These are phyloP conservation scores for Paracyclopina nana DNA, from an alignment of 1,140 invertebrate genomes.

Conservation along the genomic window DNA sequence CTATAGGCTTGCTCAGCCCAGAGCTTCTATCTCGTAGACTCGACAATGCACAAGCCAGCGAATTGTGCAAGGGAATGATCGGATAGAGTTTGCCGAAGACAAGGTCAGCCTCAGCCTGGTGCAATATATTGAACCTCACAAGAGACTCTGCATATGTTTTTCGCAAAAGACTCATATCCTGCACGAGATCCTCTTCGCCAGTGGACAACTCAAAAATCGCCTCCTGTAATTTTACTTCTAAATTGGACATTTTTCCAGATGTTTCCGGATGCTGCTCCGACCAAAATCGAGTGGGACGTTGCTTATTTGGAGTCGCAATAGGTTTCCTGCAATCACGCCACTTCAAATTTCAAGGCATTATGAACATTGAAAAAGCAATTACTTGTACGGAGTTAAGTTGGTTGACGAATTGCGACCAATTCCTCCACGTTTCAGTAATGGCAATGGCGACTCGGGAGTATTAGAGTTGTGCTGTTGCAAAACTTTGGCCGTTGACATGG, in stretches of 20 bases:
- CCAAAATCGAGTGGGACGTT: not conserved
- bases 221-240: constrained; percentile 7
- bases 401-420: not conserved
- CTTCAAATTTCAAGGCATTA: not conserved
- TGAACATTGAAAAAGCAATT: not conserved
- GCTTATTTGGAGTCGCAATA: not conserved
- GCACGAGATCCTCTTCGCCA: constrained; percentile 9
- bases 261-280: not conserved
- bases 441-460: not conserved
- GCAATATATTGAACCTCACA: constrained; percentile 1
- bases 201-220: constrained; percentile 1
- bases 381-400: not conserved
- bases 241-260: not conserved
- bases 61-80: not conserved
- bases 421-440: not conserved
- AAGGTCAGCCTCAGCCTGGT: not conserved
- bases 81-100: not conserved
- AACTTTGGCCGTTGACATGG: not conserved
- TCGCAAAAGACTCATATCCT: constrained; percentile 8
- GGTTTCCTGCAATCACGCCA: not conserved
- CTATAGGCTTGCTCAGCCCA: not conserved
- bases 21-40: not conserved
- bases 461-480: not conserved
- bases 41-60: not conserved
- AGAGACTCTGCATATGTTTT: constrained; percentile 9